phyloP scores from a whole-genome alignment of 2,888 invertebrate genomes.

The Diplolepis rosae region DNA sequence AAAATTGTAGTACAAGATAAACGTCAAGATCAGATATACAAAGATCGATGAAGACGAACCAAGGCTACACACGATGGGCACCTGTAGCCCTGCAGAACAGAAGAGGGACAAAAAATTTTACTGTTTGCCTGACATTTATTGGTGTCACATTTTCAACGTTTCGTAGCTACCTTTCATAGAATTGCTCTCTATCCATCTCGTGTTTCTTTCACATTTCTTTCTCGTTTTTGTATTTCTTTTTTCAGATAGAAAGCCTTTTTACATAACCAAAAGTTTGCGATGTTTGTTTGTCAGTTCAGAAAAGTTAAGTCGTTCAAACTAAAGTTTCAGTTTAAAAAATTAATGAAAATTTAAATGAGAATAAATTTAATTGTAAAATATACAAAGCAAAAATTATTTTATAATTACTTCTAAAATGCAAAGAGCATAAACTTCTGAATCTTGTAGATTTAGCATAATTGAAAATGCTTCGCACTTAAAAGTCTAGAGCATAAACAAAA shows the following conservation, averaged over 20 bases:
- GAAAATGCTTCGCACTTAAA: too few relatives aligned
- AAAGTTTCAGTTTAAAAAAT: not conserved
- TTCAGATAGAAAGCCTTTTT: too few relatives aligned
- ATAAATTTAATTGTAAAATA: too few relatives aligned
- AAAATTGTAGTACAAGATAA: conserved; percentile 6
- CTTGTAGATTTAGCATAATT: too few relatives aligned
- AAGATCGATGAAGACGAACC: conserved; percentile 21
- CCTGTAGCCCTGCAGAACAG: conserved; percentile 15
- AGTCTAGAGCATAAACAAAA: too few relatives aligned
- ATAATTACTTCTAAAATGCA: too few relatives aligned
- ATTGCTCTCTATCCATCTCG: conserved; percentile 16
- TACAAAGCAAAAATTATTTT: too few relatives aligned
- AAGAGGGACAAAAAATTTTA: conserved; percentile 6
- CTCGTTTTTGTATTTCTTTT: conserved; percentile 20
- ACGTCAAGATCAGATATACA: conserved; percentile 2
- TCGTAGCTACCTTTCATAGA: conserved; percentile 5
- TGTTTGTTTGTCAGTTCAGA: not conserved
- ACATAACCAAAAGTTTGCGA: not conserved
- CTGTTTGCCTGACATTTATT: conserved; percentile 12
- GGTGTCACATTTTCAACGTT: conserved; percentile 15
- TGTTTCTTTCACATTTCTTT: conserved; percentile 16
- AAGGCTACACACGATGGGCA: conserved; percentile 27
- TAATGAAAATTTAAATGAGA: too few relatives aligned
- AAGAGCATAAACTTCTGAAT: too few relatives aligned
- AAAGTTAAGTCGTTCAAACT: not conserved